Percentiles rank a stretch among this genome's conserved stretches.
Evolutionary conservation across 2,888 invertebrate species (phyloP).

Genomic region (Choreutis nemorana): DNA sequence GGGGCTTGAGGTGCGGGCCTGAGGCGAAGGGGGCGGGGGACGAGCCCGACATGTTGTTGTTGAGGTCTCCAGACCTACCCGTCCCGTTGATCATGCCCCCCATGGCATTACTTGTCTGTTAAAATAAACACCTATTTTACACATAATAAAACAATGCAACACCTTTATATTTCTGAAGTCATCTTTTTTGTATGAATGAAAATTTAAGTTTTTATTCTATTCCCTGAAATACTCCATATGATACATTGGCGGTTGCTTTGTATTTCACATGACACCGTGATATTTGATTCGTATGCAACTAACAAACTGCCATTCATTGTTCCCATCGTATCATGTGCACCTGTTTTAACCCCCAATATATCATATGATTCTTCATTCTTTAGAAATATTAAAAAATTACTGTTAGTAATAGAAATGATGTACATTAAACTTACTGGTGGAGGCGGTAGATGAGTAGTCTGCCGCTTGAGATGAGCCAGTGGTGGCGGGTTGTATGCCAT

Average conservation of each 20-base stretch:
- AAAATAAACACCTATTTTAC: conserved; percentile 8
- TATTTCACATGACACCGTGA: too few species aligned
- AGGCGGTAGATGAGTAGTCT: conserved; percentile 68
- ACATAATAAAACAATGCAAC: conserved; percentile 1
- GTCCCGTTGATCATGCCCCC: conserved; percentile 64
- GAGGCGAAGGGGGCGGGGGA: conserved; percentile 48
- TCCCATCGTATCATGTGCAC: too few species aligned
- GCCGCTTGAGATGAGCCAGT: conserved; percentile 80
- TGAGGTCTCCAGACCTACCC: conserved; percentile 67
- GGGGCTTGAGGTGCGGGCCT: conserved; percentile 65
- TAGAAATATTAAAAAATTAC: too few species aligned
- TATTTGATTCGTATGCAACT: too few species aligned
- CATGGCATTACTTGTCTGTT: conserved; percentile 54
- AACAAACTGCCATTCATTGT: too few species aligned
- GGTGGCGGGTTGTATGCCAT: conserved; percentile 92
- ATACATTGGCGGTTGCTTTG: too few species aligned
- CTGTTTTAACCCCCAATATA: too few species aligned
- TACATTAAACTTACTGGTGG: conserved; percentile 60
- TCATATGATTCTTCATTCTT: too few species aligned
- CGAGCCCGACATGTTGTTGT: conserved; percentile 73
- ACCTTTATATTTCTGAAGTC: too few species aligned
- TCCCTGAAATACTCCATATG: too few species aligned
- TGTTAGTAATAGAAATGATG: not conserved
- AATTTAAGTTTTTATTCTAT: too few species aligned
- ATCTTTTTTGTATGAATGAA: too few species aligned